phyloP scores from a whole-genome alignment of 1,140 invertebrate genomes.

The Mya arenaria region DNA sequence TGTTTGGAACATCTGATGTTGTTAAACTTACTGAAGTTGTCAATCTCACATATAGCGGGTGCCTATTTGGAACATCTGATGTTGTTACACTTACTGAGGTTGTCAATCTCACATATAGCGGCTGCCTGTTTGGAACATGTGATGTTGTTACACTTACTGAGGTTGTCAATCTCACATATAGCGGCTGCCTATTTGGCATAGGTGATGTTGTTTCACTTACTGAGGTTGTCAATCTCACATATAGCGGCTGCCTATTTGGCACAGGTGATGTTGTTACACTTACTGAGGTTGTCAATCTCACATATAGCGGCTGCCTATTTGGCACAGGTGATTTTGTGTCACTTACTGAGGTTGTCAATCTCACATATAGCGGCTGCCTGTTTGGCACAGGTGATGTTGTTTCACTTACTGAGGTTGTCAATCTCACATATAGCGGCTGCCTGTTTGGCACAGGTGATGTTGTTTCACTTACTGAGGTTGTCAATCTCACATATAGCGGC shows the following conservation, averaged over 20 bases:
- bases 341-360: no score
- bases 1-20: slow-evolving; percentile 31
- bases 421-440: not conserved
- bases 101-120: slow-evolving; percentile 52
- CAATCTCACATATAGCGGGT: slow-evolving; percentile 53
- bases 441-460: no score
- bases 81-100: slow-evolving; percentile 11
- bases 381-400: no score
- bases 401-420: not conserved
- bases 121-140: slow-evolving; percentile 38
- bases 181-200: slow-evolving; percentile 41
- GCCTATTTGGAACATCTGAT: slow-evolving; percentile 26
- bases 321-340: no score
- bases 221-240: slow-evolving; percentile 45
- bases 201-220: slow-evolving; percentile 3
- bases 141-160: slow-evolving; percentile 8
- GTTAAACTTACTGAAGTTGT: slow-evolving; percentile 19
- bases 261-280: no score
- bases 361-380: no score
- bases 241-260: slow-evolving; percentile 36
- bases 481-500: no score
- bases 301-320: no score
- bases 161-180: slow-evolving; percentile 51
- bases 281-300: no score
- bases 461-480: no score